Evolutionary conservation across 2,797 vertebrate genomes (phyloP).

Genomic region (Alca torda): DNA sequence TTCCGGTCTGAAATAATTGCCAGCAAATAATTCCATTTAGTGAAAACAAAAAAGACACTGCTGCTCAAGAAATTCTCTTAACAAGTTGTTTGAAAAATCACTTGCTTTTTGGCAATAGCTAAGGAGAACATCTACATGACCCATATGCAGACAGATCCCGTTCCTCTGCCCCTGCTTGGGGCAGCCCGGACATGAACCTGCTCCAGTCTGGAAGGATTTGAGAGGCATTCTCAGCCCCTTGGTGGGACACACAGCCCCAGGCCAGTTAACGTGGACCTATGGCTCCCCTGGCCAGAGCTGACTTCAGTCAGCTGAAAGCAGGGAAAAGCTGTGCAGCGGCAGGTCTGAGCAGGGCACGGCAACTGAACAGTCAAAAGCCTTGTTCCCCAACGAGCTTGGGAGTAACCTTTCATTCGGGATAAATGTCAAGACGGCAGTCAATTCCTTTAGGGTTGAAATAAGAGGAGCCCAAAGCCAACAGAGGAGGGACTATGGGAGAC

Average conservation of each 20-base stretch:
- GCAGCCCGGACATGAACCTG: neutral
- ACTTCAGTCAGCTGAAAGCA: neutral
- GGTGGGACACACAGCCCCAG: neutral
- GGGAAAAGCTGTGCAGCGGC: neutral
- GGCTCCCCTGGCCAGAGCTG: neutral
- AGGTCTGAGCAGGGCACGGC: neutral
- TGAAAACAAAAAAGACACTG: conserved; percentile 32
- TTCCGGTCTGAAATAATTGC: conserved; percentile 53
- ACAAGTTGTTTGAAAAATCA: neutral
- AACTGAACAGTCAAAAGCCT: neutral
- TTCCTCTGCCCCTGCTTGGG: neutral
- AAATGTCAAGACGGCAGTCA: neutral
- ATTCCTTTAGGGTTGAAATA: neutral
- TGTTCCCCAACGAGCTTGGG: neutral
- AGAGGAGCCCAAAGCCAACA: neutral
- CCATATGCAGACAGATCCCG: neutral
- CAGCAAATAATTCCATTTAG: conserved; percentile 39
- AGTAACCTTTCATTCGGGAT: fast-evolving
- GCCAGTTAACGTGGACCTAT: fast-evolving
- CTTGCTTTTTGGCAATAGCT: neutral
- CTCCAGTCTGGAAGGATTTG: neutral
- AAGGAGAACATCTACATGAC: neutral
- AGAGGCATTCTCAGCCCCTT: neutral
- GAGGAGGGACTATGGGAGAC: neutral
- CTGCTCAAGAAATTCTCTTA: conserved; percentile 9